Base-by-base conservation (phyloP, 2,797 vertebrate species). In the Pteropus rufus region DNA sequence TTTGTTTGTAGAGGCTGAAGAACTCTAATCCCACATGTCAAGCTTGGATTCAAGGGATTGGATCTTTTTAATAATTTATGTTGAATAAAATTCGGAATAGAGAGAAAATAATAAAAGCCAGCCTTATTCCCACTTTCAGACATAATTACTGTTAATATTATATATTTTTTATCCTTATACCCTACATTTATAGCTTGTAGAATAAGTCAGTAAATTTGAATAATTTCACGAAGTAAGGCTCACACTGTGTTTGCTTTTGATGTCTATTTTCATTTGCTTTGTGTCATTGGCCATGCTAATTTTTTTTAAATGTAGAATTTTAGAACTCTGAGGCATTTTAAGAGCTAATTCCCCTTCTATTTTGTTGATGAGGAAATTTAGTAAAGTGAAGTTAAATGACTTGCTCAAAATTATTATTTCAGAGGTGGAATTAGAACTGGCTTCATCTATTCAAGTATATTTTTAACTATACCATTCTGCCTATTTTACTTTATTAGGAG, bases 41-140 rank as follows among this genome's bases (percentile, higher is more conserved):
- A 67, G 11, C 46, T 67, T 96, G 77, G 36, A 92, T 87, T 94
- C 58, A 75, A 93, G 39, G 65, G 56, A 62, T 64, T 82, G 70
- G 44, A 56, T 90, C 41, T 92, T 72, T 89, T 89, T 49, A 72
- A 29, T 18, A 87, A 52, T 60, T 62, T 73, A 62, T 92, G 60
- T 93, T 80, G 11, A 75, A 52, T 83, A 95, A 69, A 90, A 69
- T 29, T 91, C 87, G 34, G 16, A 67, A 34, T 87, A 54, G 10
- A 83, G 69, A 72, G 41, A 87, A 91, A 93, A 44, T 89, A 79
- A 41, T 72, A 64, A 84, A 85, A 91, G 19, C n/a, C 21, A 58
- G 3, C 39, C 31, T 93, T 41, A 67, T 79, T 69, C 23, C 46
- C 16, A 36, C 49, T 67, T 89, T 87, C 7, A 80, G 39, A 56